Percentiles rank a stretch among this genome's conserved stretches.
Evolutionary conservation across 1,140 invertebrate genomes (phyloP).

Genomic region (Calosoma granatense): DNA sequence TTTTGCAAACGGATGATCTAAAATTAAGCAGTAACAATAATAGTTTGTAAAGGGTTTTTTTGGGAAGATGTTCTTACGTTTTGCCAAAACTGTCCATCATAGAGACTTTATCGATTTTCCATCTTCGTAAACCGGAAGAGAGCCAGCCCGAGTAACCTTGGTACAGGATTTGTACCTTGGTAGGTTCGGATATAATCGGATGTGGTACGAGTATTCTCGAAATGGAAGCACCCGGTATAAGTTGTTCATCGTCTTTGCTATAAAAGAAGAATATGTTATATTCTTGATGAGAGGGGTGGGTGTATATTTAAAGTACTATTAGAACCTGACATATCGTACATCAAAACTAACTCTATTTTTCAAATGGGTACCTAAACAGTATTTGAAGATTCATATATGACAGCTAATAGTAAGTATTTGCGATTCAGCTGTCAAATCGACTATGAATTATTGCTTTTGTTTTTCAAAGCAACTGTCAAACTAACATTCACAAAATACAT

Average conservation of each 20-base stretch:
- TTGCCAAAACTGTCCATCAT: slow-evolving; percentile 78
- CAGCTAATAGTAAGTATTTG: too few species aligned
- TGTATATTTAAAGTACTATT: not conserved
- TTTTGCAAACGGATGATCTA: slow-evolving; percentile 68
- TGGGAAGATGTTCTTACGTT: slow-evolving; percentile 39
- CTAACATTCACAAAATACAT: too few species aligned
- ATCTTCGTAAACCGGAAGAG: slow-evolving; percentile 66
- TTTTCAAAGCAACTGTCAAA: too few species aligned
- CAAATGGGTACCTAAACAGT: too few species aligned
- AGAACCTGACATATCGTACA: not conserved
- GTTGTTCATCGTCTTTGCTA: slow-evolving; percentile 69
- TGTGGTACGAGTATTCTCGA: slow-evolving; percentile 79
- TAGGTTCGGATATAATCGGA: slow-evolving; percentile 64
- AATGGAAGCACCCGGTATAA: slow-evolving; percentile 56
- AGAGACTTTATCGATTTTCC: slow-evolving; percentile 73
- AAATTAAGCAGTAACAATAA: slow-evolving; percentile 23
- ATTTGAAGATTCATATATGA: too few species aligned
- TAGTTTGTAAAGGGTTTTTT: not conserved
- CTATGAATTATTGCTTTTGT: too few species aligned
- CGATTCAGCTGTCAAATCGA: too few species aligned
- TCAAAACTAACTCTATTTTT: not conserved
- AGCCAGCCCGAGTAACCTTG: slow-evolving; percentile 87
- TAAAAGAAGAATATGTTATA: slow-evolving; percentile 20
- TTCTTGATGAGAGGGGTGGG: not conserved
- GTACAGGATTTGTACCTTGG: slow-evolving; percentile 65